Evolutionary conservation across 37 sponge, comb jelly and placozoan species (phyloP), one percentile per base, ranked within the genome.

Genomic region (Ephydatia muelleri): DNA sequence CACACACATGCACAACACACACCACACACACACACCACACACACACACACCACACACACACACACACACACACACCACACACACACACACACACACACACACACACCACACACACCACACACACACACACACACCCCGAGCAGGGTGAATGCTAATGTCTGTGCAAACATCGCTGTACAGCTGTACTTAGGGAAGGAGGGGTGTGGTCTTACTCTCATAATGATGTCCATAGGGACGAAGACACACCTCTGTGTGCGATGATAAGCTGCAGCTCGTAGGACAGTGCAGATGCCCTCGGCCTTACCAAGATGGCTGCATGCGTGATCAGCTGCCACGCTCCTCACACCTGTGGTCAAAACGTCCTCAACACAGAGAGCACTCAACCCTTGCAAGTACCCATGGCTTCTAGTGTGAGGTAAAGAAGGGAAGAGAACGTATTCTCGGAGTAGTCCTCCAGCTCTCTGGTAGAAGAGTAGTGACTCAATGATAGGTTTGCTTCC

Each of bases 261-360:
- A 78, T 91, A 96, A 30, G 86, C 66, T 23, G 76, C 74, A 30
- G 96, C 94, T 73, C 96, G 81, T 31, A 96, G 82, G 28, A 88
- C 65, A 16, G 87, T 96, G 34, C 88, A 89, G 34, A 93, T 85
- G 11, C 89, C 89, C 48, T 96, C 89, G 22, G 95, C 95, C 71
- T 93, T 93, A 22, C 96, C 96, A 69, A 96, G 81, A 81, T 96
- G 96, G 40, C 96, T 96, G 72, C 89, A 94, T n/a, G 95, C 94
- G 83, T 96, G 96, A 72, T 96, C 96, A 64, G 87, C 69, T 65
- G 67, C 29, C 43, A 93, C 86, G 82, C 89, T 84, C 36, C 71
- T 64, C 21, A 94, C 73, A 23, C 92, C 96, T 96, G 73, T 31
- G 40, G 34, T 38, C 28, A n/a, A 33, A 39, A 27, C 68, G 37